Conservation (phyloP, 1,140 invertebrate species). For the Drosophila pandora region DNA sequence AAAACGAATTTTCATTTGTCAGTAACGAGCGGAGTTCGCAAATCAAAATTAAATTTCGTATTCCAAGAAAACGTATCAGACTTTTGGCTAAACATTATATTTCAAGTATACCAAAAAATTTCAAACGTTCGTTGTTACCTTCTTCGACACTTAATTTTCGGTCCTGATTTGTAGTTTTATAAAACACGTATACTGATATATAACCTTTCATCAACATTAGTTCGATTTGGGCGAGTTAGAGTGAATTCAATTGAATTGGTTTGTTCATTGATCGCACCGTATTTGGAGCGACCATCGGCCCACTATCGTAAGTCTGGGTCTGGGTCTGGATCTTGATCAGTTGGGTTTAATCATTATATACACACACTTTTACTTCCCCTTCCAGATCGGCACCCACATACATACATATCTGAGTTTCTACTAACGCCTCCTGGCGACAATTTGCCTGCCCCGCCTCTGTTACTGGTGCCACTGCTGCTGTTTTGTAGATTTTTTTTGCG, state of each 20-base stretch:
- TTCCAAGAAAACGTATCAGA: background rate
- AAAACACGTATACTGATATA: background rate
- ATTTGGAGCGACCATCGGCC: constrained; percentile 59
- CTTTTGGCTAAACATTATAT: constrained; percentile 11
- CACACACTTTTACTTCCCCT: constrained; percentile 24
- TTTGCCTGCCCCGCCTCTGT: constrained; percentile 16
- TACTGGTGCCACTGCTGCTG: constrained; percentile 4
- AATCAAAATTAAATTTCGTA: constrained; percentile 13
- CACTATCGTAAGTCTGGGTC: constrained; percentile 27
- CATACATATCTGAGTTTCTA: constrained; percentile 59
- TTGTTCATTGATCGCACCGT: constrained; percentile 66
- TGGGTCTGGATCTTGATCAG: constrained; percentile 13
- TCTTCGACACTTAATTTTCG: constrained; percentile 6
- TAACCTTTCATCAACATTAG: constrained; percentile 12
- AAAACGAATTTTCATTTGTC: constrained; percentile 4
- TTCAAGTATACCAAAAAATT: constrained; percentile 19
- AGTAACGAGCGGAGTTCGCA: background rate
- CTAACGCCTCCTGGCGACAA: constrained; percentile 22
- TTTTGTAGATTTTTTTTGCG: constrained; percentile 32
- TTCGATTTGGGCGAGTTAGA: constrained; percentile 44
- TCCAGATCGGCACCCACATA: constrained; percentile 60
- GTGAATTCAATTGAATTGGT: constrained; percentile 56
- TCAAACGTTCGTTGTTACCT: background rate
- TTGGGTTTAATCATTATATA: constrained; percentile 37
- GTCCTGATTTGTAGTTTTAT: constrained; percentile 15